Percentiles rank a stretch among this genome's conserved stretches.
Conservation (phyloP, 2,888 invertebrate species). For the Nymphalis c-album region DNA sequence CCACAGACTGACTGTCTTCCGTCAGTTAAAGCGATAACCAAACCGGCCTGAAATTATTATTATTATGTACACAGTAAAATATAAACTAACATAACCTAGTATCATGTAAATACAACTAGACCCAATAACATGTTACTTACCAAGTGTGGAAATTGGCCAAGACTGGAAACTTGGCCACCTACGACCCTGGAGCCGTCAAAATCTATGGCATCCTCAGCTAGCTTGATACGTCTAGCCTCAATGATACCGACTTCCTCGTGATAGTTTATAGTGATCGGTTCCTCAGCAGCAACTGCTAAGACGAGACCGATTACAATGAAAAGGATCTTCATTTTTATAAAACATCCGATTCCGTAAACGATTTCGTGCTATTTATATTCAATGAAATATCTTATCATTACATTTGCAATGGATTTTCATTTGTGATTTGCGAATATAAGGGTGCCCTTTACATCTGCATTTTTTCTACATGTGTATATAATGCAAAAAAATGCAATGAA, state of each 20-base stretch:
- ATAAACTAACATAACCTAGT: background rate
- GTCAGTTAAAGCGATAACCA: constrained; percentile 42
- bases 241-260: constrained; percentile 50
- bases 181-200: constrained; percentile 48
- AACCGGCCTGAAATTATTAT: constrained; percentile 43
- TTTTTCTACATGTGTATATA: background rate
- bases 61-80: background rate
- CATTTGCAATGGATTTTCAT: background rate
- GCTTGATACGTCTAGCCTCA: constrained; percentile 46
- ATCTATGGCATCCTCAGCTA: constrained; percentile 42
- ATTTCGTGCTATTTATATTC: constrained; percentile 1
- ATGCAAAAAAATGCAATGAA: background rate
- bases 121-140: constrained; percentile 31
- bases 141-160: constrained; percentile 43
- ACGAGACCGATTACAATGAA: constrained; percentile 30
- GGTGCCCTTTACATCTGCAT: background rate
- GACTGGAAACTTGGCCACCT: constrained; percentile 44
- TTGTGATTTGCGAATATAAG: constrained; percentile 16
- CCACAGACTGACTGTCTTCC: constrained; percentile 49
- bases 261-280: constrained; percentile 44
- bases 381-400: constrained; percentile 5
- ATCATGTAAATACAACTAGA: background rate
- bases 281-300: constrained; percentile 35
- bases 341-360: background rate
- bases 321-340: constrained; percentile 32